phyloP scores from a whole-genome alignment of 2,113 vertebrate species.

The Chaetops frenatus region DNA sequence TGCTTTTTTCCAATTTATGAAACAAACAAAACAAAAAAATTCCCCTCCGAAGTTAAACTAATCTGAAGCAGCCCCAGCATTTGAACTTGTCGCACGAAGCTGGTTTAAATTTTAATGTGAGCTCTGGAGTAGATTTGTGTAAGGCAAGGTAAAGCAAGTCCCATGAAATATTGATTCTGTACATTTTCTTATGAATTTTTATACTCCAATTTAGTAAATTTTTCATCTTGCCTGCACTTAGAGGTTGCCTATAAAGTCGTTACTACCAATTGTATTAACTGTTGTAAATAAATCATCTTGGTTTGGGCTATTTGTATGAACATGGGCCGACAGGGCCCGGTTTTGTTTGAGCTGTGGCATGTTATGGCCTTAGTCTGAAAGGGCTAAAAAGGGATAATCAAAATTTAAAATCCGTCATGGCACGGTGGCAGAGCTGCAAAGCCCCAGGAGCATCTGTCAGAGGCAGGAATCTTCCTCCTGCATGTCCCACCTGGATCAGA shows the following conservation, averaged over 20 bases:
- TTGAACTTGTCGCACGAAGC: constrained; percentile 84
- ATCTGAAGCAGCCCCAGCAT: constrained; percentile 83
- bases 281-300: constrained; percentile 79
- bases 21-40: constrained; percentile 74
- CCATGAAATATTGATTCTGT: constrained; percentile 99
- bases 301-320: constrained; percentile 67
- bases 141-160: constrained; percentile 95
- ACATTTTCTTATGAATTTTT: constrained; percentile 98
- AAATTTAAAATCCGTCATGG: constrained; percentile 41
- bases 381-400: constrained; percentile 57
- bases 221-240: constrained; percentile 90
- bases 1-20: constrained; percentile 65
- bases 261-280: constrained; percentile 81
- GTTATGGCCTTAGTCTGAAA: neutral
- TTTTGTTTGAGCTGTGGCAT: constrained; percentile 49
- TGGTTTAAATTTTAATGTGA: constrained; percentile 94
- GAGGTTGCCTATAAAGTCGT: constrained; percentile 85
- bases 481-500: neutral
- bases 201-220: constrained; percentile 95
- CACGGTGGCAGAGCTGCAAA: neutral
- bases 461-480: neutral
- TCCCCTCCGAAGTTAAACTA: constrained; percentile 81
- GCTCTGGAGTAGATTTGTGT: constrained; percentile 96
- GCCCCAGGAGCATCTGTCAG: neutral
- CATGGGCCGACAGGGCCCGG: constrained; percentile 50